phyloP scores from a whole-genome alignment of 53 echinoderm and acorn worm genomes.

The Paracentrotus lividus region DNA sequence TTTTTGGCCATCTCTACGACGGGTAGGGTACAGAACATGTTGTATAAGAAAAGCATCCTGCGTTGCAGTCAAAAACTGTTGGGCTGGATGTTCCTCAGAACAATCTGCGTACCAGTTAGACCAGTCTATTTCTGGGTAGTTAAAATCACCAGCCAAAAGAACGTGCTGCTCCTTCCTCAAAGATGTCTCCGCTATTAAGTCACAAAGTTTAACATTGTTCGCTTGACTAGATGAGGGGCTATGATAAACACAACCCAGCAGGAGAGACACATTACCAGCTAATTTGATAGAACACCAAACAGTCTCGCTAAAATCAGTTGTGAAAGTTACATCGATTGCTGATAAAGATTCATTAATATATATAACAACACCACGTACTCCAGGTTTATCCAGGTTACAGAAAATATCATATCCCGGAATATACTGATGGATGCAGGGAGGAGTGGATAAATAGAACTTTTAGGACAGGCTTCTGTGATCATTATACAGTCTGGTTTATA shows the following conservation, averaged over 20 bases:
- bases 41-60: neutral
- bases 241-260: neutral
- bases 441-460: too few relatives aligned
- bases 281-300: neutral
- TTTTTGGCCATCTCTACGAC: neutral
- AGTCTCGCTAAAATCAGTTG: neutral
- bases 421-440: too few relatives aligned
- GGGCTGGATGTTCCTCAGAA: neutral
- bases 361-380: neutral
- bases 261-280: neutral
- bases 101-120: neutral
- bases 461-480: too few relatives aligned
- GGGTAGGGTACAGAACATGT: neutral
- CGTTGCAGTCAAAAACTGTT: neutral
- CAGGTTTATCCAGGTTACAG: neutral
- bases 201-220: neutral
- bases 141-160: neutral
- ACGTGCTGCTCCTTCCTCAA: neutral
- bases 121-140: conserved; percentile 10
- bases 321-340: neutral
- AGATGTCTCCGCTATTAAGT: neutral
- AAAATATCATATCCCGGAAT: neutral
- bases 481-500: neutral
- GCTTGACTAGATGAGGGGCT: neutral
- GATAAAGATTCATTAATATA: neutral